These are phyloP conservation scores for Tiliqua scincoides DNA, from an alignment of 2,113 vertebrate genomes.

Conservation along the genomic window DNA sequence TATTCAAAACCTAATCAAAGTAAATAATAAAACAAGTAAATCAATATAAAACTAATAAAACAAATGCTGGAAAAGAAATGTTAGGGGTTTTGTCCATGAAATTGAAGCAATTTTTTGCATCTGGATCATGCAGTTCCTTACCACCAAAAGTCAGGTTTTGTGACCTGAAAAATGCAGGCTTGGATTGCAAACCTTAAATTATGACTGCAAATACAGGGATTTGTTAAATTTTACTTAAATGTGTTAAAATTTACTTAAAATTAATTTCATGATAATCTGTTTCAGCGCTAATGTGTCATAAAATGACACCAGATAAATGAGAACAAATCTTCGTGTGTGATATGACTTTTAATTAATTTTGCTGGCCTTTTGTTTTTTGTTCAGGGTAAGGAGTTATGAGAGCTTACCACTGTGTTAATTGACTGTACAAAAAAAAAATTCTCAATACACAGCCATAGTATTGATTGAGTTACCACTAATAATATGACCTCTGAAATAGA, in stretches of 20 bases:
- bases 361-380: slow-evolving; percentile 48
- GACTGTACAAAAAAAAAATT: neutral
- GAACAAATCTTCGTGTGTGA: neutral
- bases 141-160: neutral
- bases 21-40: no score
- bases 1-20: neutral
- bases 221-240: neutral
- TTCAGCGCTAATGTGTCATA: neutral
- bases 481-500: slow-evolving; percentile 58
- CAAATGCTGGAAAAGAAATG: neutral
- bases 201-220: neutral
- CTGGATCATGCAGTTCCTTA: neutral
- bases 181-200: neutral
- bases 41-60: no score
- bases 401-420: slow-evolving; percentile 56
- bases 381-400: slow-evolving; percentile 62
- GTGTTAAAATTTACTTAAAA: no score
- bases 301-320: neutral
- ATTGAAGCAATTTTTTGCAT: neutral
- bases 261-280: neutral
- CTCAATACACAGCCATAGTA: slow-evolving; percentile 37
- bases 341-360: slow-evolving; percentile 25
- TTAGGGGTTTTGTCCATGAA: neutral
- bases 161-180: neutral
- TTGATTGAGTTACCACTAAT: slow-evolving; percentile 49